Conservation (phyloP, 2,888 invertebrate species). For the Oegoconia quadripuncta region DNA sequence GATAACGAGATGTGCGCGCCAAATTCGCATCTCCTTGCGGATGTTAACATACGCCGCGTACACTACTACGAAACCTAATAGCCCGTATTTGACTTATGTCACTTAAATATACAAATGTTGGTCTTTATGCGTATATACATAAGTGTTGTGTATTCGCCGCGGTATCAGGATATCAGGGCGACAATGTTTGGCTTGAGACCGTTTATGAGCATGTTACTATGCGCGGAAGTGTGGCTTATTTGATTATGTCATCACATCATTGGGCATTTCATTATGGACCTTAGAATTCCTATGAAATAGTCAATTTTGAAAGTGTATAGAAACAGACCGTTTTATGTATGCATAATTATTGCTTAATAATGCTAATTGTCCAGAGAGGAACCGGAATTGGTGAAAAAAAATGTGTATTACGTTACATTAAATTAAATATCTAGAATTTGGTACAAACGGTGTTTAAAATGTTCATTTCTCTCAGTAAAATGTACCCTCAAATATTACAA, state of each 20-base stretch:
- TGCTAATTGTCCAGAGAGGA: too few species aligned
- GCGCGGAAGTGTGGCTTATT: slow-evolving; percentile 48
- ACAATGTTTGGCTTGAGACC: slow-evolving; percentile 52
- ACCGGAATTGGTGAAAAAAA: too few species aligned
- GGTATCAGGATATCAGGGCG: slow-evolving; percentile 50
- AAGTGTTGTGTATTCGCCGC: slow-evolving; percentile 34
- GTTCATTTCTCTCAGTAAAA: too few species aligned
- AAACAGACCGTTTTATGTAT: too few species aligned
- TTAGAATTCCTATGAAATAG: too few species aligned
- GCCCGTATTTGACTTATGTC: slow-evolving; percentile 63
- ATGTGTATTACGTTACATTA: too few species aligned
- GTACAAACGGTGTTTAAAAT: too few species aligned
- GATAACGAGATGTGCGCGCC: neutral
- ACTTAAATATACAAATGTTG: slow-evolving; percentile 50
- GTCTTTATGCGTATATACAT: slow-evolving; percentile 35
- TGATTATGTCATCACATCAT: slow-evolving; percentile 42
- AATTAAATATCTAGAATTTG: too few species aligned
- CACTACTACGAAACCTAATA: slow-evolving; percentile 45
- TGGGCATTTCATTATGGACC: slow-evolving; percentile 30
- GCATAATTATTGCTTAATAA: too few species aligned
- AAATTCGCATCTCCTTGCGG: slow-evolving; percentile 30
- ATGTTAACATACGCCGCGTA: slow-evolving; percentile 47
- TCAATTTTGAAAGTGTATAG: too few species aligned
- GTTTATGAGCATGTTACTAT: slow-evolving; percentile 51
- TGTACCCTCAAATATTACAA: too few species aligned